Evolutionary conservation across 1,140 invertebrate species (phyloP).

Genomic region (Drosophila rhopaloa): DNA sequence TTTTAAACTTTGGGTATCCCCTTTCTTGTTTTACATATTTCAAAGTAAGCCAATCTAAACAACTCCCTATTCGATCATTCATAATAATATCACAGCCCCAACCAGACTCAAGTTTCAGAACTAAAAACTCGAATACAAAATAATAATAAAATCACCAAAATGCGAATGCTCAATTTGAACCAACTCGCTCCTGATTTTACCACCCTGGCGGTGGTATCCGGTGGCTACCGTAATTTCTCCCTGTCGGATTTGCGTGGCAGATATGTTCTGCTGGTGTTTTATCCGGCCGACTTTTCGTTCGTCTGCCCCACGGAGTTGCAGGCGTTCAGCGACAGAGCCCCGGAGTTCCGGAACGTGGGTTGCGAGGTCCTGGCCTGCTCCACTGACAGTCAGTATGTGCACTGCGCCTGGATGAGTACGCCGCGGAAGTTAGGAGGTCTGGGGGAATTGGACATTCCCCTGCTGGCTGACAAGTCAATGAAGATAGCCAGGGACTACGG

Average conservation of each 20-base stretch:
- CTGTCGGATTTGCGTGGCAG: slow-evolving; percentile 95
- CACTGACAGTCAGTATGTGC: slow-evolving; percentile 95
- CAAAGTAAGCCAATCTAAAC: not conserved
- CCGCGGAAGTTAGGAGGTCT: slow-evolving; percentile 96
- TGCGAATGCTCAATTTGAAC: slow-evolving; percentile 45
- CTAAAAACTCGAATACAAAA: not conserved
- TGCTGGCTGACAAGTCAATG: slow-evolving; percentile 96
- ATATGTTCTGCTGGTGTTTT: slow-evolving; percentile 98
- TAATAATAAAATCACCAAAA: slow-evolving; percentile 1
- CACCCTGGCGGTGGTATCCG: slow-evolving; percentile 92
- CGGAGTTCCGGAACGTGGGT: slow-evolving; percentile 93
- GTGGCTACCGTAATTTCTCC: slow-evolving; percentile 94
- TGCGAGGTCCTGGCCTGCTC: slow-evolving; percentile 94
- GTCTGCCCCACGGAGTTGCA: slow-evolving; percentile 98
- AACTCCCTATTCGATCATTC: not conserved
- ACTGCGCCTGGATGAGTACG: slow-evolving; percentile 97
- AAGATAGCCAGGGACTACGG: slow-evolving; percentile 95
- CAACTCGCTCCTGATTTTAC: slow-evolving; percentile 91
- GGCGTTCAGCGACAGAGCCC: slow-evolving; percentile 93
- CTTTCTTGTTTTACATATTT: too few species aligned
- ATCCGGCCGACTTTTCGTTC: slow-evolving; percentile 98
- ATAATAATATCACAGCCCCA: too few species aligned
- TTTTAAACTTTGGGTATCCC: too few species aligned
- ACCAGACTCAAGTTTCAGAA: not conserved
- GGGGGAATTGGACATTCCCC: slow-evolving; percentile 97